Base-by-base conservation (phyloP, 2,797 vertebrate genomes). In the Sebastiscus albofasciatus region DNA sequence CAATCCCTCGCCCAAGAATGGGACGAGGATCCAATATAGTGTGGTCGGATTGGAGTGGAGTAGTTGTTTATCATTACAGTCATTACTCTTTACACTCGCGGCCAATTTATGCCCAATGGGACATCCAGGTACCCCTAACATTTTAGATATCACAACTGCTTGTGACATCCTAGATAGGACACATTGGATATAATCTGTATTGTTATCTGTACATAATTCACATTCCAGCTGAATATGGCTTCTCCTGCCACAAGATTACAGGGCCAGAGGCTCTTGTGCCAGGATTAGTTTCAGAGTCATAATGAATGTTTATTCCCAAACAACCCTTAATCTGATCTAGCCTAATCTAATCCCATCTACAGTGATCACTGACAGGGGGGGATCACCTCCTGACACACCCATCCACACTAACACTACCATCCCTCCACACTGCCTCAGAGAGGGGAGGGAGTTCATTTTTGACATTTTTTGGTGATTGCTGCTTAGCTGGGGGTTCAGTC, bases 341-440 rank as follows among this genome's bases (percentile, higher is more conserved):
- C 75, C 59, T 92, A 86, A 89, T 90, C 92, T 93, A 93, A 95
- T 94, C 92, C 86, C 61, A 92, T 93, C 85, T 72, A 75, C 59
- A 83, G 80, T 83, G 84, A 86, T 87, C 79, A 80, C 76, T 78
- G 84, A 80, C 49, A 72, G 59, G 58, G 49, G 34, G 14, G 71
- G 68, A 76, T 85, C 66, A 75, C 69, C 36, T 72, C 64, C 22
- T 66, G 42, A 67, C 29, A 76, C 72, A 79, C 20, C 18, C 60
- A 72, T 3, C 67, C 56, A 69, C 65, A 58, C 52, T 67, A 24
- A 61, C 46, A 27, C 22, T 36, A 34, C 14, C 6, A 33, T 59
- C 26, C 54, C 36, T 62, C 26, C 26, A 68, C 65, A 55, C 36
- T 60, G 52, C 59, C 49, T 69, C 8, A 54, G 9, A 75, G 56